Percentiles rank a stretch among this genome's conserved stretches.
Conservation (phyloP, 53 echinoderm and acorn worm genomes). For the Glandiceps talaboti region DNA sequence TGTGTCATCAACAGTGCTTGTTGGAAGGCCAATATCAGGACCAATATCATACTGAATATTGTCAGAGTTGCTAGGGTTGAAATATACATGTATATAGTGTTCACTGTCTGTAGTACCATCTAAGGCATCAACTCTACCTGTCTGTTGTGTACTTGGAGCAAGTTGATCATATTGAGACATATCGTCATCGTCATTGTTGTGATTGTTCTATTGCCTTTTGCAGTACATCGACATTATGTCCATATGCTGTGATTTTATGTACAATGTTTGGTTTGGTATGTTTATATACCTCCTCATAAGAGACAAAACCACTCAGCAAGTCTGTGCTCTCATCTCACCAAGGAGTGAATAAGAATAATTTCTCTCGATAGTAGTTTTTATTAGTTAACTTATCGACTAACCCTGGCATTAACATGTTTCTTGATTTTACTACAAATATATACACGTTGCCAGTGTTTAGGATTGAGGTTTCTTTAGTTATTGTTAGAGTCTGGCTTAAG, state of each 20-base stretch:
- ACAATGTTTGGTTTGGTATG: background rate
- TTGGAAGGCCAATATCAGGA: constrained; percentile 26
- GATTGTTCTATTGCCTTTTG: background rate
- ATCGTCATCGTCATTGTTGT: background rate
- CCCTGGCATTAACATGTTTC: constrained; percentile 4
- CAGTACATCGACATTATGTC: background rate
- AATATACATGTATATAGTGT: background rate
- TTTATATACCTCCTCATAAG: background rate
- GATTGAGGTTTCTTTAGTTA: background rate
- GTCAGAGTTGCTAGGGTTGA: background rate
- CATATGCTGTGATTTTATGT: background rate
- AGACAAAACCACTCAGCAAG: background rate
- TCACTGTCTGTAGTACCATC: background rate
- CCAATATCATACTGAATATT: constrained; percentile 25
- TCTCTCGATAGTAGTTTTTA: constrained; percentile 15
- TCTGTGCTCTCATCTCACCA: constrained; percentile 8
- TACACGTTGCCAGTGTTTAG: background rate
- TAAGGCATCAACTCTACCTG: constrained; percentile 8
- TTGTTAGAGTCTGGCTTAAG: background rate
- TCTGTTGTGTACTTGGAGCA: constrained; percentile 24
- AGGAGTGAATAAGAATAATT: constrained; percentile 5
- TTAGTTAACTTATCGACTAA: background rate
- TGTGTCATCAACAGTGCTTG: constrained; percentile 9
- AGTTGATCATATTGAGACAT: constrained; percentile 6
- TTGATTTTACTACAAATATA: background rate